phyloP scores from a whole-genome alignment of 1,140 invertebrate genomes.

The Macrosteles quadrilineatus region DNA sequence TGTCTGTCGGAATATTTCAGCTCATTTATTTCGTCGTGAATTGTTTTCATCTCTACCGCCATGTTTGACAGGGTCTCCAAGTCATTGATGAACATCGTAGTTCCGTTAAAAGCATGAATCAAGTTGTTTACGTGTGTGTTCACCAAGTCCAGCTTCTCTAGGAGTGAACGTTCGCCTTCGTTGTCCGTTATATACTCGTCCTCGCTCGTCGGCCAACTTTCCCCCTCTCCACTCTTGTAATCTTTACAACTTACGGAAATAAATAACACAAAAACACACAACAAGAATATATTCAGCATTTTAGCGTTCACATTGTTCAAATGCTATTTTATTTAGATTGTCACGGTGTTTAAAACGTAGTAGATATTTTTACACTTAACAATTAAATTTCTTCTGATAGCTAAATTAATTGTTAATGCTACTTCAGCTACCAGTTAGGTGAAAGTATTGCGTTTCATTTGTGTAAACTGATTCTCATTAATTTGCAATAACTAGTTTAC shows the following conservation, averaged over 20 bases:
- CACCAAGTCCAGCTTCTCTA: neutral
- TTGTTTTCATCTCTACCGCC: neutral
- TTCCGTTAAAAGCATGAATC: neutral
- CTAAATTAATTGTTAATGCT: no score
- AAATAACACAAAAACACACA: no score
- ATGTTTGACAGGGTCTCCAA: neutral
- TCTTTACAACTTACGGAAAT: neutral
- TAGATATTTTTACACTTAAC: no score
- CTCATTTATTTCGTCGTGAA: neutral
- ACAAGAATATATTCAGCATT: no score
- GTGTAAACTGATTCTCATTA: no score
- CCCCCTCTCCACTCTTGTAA: constrained; percentile 4
- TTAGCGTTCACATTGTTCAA: no score
- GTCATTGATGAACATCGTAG: constrained; percentile 1
- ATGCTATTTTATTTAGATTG: no score
- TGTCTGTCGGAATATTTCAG: neutral
- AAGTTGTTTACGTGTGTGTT: neutral
- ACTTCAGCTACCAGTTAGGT: no score
- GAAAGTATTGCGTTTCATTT: no score
- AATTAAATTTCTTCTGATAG: no score
- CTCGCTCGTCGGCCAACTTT: constrained; percentile 3
- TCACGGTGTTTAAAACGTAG: no score
- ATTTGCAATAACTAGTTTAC: no score
- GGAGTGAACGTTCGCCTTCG: constrained; percentile 5
- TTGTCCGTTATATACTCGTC: constrained; percentile 1